A percentile compares a stretch with the other conserved stretches of the same genome.
Conservation (phyloP, 2,888 invertebrate genomes). For the Sinopyrophorus schimmeli region DNA sequence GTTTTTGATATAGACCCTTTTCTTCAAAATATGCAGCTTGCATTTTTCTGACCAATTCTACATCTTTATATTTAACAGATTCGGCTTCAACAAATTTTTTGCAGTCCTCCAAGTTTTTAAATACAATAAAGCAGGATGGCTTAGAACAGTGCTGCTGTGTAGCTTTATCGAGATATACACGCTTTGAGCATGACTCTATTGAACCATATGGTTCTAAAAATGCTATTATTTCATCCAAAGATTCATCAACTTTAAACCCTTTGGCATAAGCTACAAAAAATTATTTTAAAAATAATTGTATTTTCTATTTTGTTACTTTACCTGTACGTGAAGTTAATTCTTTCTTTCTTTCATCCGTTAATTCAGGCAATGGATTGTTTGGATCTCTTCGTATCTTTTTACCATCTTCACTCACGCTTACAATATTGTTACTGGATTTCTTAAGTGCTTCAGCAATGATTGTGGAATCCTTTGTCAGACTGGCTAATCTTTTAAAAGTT, state of each 20-base stretch:
- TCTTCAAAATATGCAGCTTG: slow-evolving; percentile 69
- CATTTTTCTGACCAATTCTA: slow-evolving; percentile 69
- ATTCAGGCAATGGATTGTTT: slow-evolving; percentile 78
- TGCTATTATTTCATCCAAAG: slow-evolving; percentile 69
- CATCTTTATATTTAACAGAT: slow-evolving; percentile 65
- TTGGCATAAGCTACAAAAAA: slow-evolving; percentile 75
- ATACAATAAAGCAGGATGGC: slow-evolving; percentile 91
- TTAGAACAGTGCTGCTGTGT: slow-evolving; percentile 74
- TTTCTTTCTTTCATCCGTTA: slow-evolving; percentile 80
- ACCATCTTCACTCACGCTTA: slow-evolving; percentile 67
- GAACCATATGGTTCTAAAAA: slow-evolving; percentile 71
- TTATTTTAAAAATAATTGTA: background rate
- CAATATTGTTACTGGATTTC: slow-evolving; percentile 71
- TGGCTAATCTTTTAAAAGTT: slow-evolving; percentile 84
- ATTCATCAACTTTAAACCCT: slow-evolving; percentile 74
- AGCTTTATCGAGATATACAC: slow-evolving; percentile 63
- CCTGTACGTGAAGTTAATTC: slow-evolving; percentile 72
- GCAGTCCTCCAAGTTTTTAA: slow-evolving; percentile 78
- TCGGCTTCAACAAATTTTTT: slow-evolving; percentile 75
- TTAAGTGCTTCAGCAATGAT: slow-evolving; percentile 75
- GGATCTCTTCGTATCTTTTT: slow-evolving; percentile 72
- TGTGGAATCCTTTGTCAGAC: slow-evolving; percentile 68
- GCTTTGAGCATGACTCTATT: slow-evolving; percentile 67
- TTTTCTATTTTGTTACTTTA: slow-evolving; percentile 27
- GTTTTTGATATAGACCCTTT: slow-evolving; percentile 71